These are phyloP conservation scores for Epinotia demarniana DNA, from an alignment of 2,888 invertebrate species.

Conservation along the genomic window DNA sequence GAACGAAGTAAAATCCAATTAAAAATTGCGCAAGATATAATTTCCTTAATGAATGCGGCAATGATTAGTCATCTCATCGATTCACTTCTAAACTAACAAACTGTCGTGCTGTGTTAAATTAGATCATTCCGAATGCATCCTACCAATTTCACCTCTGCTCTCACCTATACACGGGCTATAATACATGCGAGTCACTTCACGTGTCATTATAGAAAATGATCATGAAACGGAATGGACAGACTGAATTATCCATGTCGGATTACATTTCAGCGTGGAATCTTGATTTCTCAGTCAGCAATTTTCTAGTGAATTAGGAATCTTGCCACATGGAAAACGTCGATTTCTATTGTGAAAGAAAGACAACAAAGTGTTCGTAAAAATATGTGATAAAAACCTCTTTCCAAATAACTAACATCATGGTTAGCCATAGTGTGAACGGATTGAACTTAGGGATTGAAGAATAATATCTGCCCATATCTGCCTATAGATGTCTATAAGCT, in stretches of 20 bases:
- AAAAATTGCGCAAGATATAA: neutral
- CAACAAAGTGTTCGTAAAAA: neutral
- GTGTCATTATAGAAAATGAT: slow-evolving; percentile 33
- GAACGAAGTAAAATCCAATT: slow-evolving; percentile 8
- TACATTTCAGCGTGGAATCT: slow-evolving; percentile 33
- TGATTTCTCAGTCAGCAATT: slow-evolving; percentile 19
- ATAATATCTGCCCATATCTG: neutral
- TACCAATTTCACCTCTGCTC: slow-evolving; percentile 42
- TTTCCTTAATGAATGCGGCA: neutral
- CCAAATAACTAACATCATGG: neutral
- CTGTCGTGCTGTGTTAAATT: neutral
- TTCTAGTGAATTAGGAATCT: neutral
- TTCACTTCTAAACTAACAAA: slow-evolving; percentile 1
- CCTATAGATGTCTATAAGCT: neutral
- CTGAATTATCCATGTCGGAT: slow-evolving; percentile 39
- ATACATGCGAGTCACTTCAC: slow-evolving; percentile 21
- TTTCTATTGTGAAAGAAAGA: neutral
- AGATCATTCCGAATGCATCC: slow-evolving; percentile 22
- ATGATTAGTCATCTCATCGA: slow-evolving; percentile 21
- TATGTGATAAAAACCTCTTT: neutral
- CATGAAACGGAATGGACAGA: slow-evolving; percentile 3
- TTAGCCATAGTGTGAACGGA: neutral
- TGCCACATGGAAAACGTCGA: neutral
- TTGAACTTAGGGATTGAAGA: neutral
- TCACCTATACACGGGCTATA: neutral